Percentiles rank a stretch among this genome's conserved stretches.
phyloP scores from a whole-genome alignment of 2,113 vertebrate species.

The Thamnophis sirtalis region DNA sequence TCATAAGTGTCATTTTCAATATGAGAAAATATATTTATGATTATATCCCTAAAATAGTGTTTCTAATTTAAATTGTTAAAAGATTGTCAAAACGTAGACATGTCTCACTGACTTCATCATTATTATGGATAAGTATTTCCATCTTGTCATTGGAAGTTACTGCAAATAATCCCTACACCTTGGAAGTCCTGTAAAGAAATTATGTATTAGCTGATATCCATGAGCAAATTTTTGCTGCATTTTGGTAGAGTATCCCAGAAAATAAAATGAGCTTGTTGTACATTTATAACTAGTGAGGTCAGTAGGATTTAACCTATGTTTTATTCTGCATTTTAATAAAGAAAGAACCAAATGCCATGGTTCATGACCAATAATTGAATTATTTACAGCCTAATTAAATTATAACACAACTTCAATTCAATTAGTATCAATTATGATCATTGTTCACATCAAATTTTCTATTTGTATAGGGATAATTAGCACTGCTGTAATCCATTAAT shows the following conservation, averaged over 20 bases:
- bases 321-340: not conserved
- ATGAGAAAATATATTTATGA: not conserved
- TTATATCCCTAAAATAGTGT: not conserved
- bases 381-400: constrained; percentile 5
- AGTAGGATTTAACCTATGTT: not conserved
- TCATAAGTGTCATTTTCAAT: not conserved
- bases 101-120: not conserved
- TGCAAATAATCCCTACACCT: not conserved
- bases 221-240: not conserved
- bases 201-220: not conserved
- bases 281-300: not conserved
- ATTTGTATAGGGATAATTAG: not conserved
- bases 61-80: not conserved
- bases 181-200: not conserved
- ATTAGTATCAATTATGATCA: not conserved
- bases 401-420: not conserved
- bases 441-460: not conserved
- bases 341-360: not conserved
- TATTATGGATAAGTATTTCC: not conserved
- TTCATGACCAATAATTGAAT: not conserved
- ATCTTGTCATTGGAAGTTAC: not conserved
- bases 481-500: constrained; percentile 47
- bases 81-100: not conserved
- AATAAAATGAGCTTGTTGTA: not conserved
- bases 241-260: not conserved